Base-by-base conservation (phyloP, 2,888 invertebrate species). In the Cataglyphis rosenhaueri region DNA sequence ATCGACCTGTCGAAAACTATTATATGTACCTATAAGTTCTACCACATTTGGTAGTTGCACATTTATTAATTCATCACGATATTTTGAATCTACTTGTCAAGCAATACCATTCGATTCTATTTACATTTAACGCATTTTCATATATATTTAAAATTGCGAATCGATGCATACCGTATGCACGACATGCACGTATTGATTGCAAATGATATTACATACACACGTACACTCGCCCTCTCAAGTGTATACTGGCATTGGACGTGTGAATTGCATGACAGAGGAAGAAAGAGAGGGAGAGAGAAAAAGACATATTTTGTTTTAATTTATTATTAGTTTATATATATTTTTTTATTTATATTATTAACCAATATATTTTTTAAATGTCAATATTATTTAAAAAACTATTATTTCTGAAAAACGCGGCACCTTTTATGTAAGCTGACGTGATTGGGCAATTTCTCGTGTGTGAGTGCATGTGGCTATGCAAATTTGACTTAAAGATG, bases 161-260 rank as follows among this genome's bases (percentile, higher is more conserved):
- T 66, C 44, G 35, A 29, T 25, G 29, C 48, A 64, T 8, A 66
- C 29, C 44, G 48, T 44, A 29, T 48, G n/a, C 29, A 48, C 66
- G 18, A 15, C 48, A 48, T 25, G 66, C 66, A 18, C 48, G 66
- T 66, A 66, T 66, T 48, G 66, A 66, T 66, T 66, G 35, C 48
- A 48, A 66, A 66, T 18, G 44, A 21, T 4, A 64, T 52, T n/a
- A 52, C 8, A 52, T n/a, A 52, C n/a, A 44, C 5, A 48, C n/a
- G n/a, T 15, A 44, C 12, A 41, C 41, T 10, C 41, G 10, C 3
- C 12, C 38, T 41, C 41, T 41, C 41, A 41, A 15, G 44, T 15
- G 1, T 44, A 44, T 44, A 15, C 0, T 15, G 4, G 44, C 44
- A 5, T 52, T 52, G 52, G n/a, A 8, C 52, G 8, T 8, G n/a